Evolutionary conservation across 2,797 vertebrate species (phyloP).

Genomic region (Gymnocypris eckloni): DNA sequence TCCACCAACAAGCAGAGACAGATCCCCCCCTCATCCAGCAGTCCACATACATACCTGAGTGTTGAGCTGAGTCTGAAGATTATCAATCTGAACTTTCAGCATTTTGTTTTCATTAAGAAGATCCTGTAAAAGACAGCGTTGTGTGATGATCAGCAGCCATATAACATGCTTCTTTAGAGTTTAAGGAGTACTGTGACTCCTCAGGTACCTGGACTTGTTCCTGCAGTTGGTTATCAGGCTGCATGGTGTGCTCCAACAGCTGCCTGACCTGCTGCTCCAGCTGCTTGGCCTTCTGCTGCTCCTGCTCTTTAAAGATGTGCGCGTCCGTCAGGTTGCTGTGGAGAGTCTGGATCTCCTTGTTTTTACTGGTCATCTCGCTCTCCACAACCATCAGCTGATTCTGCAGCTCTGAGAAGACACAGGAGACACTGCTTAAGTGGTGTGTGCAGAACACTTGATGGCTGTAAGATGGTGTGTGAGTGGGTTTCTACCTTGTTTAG

Average conservation of each 20-base stretch:
- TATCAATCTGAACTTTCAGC: conserved; percentile 88
- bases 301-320: conserved; percentile 90
- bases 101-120: conserved; percentile 92
- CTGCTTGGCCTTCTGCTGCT: conserved; percentile 87
- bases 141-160: conserved; percentile 11
- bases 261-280: conserved; percentile 92
- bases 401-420: conserved; percentile 83
- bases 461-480: neutral
- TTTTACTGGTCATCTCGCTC: conserved; percentile 80
- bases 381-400: conserved; percentile 88
- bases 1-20: conserved; percentile 15
- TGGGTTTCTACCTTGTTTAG: conserved; percentile 86
- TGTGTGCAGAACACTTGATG: neutral
- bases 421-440: neutral
- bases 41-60: conserved; percentile 83
- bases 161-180: neutral
- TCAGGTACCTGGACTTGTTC: conserved; percentile 82
- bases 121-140: conserved; percentile 79
- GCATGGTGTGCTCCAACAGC: conserved; percentile 87
- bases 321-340: conserved; percentile 92
- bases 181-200: neutral
- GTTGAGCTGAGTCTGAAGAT: conserved; percentile 89
- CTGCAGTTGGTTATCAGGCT: conserved; percentile 87
- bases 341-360: conserved; percentile 92
- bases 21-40: neutral